These are phyloP conservation scores for Melanostoma mellinum DNA, from an alignment of 2,888 invertebrate species.

Conservation along the genomic window DNA sequence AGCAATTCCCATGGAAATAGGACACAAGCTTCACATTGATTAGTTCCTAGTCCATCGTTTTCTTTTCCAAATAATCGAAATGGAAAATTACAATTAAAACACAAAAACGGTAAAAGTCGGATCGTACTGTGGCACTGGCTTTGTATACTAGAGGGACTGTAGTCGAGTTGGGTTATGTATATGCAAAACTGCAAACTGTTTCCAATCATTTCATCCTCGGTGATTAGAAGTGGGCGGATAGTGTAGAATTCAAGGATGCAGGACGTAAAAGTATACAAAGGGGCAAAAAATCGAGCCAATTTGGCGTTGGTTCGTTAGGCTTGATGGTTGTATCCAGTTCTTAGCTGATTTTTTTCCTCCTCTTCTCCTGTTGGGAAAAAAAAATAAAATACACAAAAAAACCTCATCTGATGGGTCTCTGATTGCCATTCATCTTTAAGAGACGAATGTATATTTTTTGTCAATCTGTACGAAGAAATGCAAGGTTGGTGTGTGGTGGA, in stretches of 20 bases:
- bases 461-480: background rate
- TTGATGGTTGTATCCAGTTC: slow-evolving; percentile 57
- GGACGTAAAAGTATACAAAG: slow-evolving; percentile 30
- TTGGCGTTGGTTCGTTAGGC: slow-evolving; percentile 69
- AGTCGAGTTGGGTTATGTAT: slow-evolving; percentile 2
- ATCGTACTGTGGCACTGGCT: background rate
- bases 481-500: too few relatives aligned
- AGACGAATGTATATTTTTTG: background rate
- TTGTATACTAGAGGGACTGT: background rate
- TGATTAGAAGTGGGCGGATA: slow-evolving; percentile 59
- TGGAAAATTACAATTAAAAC: slow-evolving; percentile 72
- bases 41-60: slow-evolving; percentile 66
- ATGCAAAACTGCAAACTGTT: slow-evolving; percentile 66
- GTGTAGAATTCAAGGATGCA: slow-evolving; percentile 49
- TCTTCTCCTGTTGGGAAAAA: slow-evolving; percentile 2
- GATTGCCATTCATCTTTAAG: slow-evolving; percentile 37
- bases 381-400: background rate
- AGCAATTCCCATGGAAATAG: slow-evolving; percentile 67
- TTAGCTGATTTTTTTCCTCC: slow-evolving; percentile 34
- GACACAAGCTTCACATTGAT: slow-evolving; percentile 66
- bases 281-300: slow-evolving; percentile 16
- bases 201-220: slow-evolving; percentile 72
- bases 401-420: background rate
- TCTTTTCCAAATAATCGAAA: slow-evolving; percentile 71
- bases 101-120: slow-evolving; percentile 49